phyloP scores from a whole-genome alignment of 2,888 invertebrate species.

The Lasioglossum vierecki region DNA sequence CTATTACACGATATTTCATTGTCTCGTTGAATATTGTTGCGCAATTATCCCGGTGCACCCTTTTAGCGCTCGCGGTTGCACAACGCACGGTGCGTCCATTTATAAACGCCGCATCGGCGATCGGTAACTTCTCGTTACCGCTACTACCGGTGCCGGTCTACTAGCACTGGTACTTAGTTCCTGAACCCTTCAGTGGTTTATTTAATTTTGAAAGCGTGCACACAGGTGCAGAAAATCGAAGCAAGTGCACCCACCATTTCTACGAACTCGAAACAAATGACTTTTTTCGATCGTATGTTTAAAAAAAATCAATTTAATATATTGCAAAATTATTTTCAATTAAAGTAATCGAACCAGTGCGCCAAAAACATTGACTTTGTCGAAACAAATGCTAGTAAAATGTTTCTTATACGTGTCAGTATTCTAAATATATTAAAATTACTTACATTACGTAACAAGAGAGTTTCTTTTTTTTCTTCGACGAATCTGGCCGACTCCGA shows the following conservation, averaged over 20 bases:
- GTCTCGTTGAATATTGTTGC: slow-evolving; percentile 61
- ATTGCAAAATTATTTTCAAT: no score
- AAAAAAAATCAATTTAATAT: no score
- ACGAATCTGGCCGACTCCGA: neutral
- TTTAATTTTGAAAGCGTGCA: neutral
- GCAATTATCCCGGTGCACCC: slow-evolving; percentile 64
- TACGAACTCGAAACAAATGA: neutral
- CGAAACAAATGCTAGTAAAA: neutral
- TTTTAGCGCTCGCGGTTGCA: slow-evolving; percentile 60
- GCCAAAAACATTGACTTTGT: no score
- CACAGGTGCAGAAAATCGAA: neutral
- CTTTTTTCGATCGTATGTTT: no score
- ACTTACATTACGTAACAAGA: neutral
- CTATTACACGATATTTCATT: slow-evolving; percentile 70
- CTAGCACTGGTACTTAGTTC: slow-evolving; percentile 48
- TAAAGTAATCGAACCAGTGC: no score
- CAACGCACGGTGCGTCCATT: slow-evolving; percentile 61
- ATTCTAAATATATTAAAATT: neutral
- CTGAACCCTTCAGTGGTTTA: neutral
- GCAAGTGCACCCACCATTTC: neutral
- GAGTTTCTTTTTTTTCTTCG: neutral
- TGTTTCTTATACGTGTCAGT: neutral
- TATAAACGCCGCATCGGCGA: slow-evolving; percentile 65
- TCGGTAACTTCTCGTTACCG: slow-evolving; percentile 72
- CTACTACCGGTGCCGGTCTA: slow-evolving; percentile 58